These are phyloP conservation scores for Volucella bombylans DNA, from an alignment of 2,888 invertebrate species.

Conservation along the genomic window DNA sequence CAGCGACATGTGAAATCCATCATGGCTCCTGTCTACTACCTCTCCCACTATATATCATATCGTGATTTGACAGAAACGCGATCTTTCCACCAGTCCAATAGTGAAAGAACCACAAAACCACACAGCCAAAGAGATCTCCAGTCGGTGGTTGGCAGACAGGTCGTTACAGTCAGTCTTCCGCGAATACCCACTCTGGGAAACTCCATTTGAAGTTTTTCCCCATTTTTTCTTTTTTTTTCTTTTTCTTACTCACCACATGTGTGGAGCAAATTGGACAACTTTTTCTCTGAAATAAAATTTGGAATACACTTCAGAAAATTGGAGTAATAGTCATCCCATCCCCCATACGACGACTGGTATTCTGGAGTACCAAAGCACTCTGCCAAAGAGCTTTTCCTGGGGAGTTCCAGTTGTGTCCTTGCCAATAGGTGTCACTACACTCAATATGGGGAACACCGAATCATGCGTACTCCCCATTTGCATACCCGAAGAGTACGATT, in stretches of 20 bases:
- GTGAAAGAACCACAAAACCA: conserved; percentile 10
- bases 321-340: conserved; percentile 12
- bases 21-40: conserved; percentile 71
- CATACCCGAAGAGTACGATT: conserved; percentile 59
- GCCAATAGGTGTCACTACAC: conserved; percentile 66
- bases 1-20: conserved; percentile 74
- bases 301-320: background rate
- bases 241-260: background rate
- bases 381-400: conserved; percentile 25
- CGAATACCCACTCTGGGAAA: conserved; percentile 47
- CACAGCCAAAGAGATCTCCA: conserved; percentile 53
- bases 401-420: conserved; percentile 16
- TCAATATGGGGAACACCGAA: conserved; percentile 56
- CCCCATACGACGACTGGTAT: background rate
- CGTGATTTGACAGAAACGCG: conserved; percentile 76
- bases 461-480: conserved; percentile 72
- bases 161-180: background rate
- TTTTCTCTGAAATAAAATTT: background rate
- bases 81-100: conserved; percentile 70
- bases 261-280: conserved; percentile 19
- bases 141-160: background rate
- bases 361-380: no score
- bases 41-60: conserved; percentile 76
- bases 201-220: conserved; percentile 15
- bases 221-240: background rate